phyloP scores from a whole-genome alignment of 2,888 invertebrate genomes.

The Tineola bisselliella region DNA sequence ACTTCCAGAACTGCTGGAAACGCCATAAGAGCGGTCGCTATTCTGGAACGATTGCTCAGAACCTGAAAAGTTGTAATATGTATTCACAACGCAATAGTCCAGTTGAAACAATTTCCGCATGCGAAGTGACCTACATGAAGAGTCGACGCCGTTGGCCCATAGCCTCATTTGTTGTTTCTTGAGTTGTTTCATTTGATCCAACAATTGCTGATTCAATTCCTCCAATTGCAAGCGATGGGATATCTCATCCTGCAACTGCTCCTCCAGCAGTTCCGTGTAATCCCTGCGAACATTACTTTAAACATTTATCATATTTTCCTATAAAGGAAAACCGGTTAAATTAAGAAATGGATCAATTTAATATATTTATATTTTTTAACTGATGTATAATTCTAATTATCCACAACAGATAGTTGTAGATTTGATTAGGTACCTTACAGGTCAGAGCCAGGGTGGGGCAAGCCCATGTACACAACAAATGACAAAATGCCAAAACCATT shows the following conservation, averaged over 20 bases:
- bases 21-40: slow-evolving; percentile 40
- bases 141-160: slow-evolving; percentile 43
- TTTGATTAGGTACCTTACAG: too few species aligned
- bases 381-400: too few species aligned
- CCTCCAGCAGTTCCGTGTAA: slow-evolving; percentile 57
- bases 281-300: slow-evolving; percentile 30
- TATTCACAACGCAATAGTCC: too few species aligned
- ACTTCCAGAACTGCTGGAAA: slow-evolving; percentile 47
- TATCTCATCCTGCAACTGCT: slow-evolving; percentile 70
- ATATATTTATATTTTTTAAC: too few species aligned
- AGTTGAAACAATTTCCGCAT: too few species aligned
- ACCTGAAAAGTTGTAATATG: slow-evolving; percentile 27
- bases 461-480: too few species aligned
- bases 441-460: too few species aligned
- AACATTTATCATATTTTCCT: too few species aligned
- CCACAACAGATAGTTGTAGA: too few species aligned
- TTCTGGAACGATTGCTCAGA: slow-evolving; percentile 52
- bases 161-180: slow-evolving; percentile 51
- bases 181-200: slow-evolving; percentile 67
- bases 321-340: neutral
- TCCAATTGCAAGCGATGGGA: slow-evolving; percentile 71
- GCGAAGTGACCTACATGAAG: slow-evolving; percentile 46
- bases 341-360: too few species aligned
- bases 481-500: too few species aligned
- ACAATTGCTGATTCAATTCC: slow-evolving; percentile 68